Percentiles rank a stretch among this genome's conserved stretches.
Conservation (phyloP, 1,140 invertebrate genomes). For the Bombus confusus region DNA sequence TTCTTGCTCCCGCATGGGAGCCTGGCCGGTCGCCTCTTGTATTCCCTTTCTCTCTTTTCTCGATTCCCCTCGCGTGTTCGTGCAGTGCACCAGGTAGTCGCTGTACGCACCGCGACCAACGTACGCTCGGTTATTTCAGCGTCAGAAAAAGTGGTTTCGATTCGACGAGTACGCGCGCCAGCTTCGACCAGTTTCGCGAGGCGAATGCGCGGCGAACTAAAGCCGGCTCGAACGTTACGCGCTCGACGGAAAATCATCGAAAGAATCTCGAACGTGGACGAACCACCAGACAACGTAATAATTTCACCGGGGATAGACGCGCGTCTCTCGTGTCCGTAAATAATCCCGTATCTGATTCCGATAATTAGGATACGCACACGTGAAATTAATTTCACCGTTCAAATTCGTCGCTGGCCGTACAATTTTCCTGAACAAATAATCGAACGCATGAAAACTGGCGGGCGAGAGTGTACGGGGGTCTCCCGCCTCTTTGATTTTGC, state of each 20-base stretch:
- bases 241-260: not conserved
- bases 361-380: slow-evolving; percentile 32
- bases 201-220: not conserved
- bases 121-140: slow-evolving; percentile 44
- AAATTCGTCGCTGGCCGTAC: slow-evolving; percentile 1
- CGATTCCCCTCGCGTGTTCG: slow-evolving; percentile 37
- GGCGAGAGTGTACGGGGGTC: not conserved
- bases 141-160: slow-evolving; percentile 54
- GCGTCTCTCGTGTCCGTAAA: not conserved
- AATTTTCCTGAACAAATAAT: slow-evolving; percentile 24
- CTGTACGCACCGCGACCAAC: slow-evolving; percentile 27
- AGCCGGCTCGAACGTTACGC: too few relatives aligned
- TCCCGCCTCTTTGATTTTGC: not conserved
- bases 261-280: not conserved
- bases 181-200: slow-evolving; percentile 54
- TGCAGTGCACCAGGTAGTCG: slow-evolving; percentile 37
- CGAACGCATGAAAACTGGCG: not conserved
- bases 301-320: not conserved
- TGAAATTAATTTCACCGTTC: slow-evolving; percentile 25
- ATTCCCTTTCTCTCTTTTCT: slow-evolving; percentile 8
- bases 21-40: slow-evolving; percentile 12
- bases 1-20: not conserved
- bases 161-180: slow-evolving; percentile 33
- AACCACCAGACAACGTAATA: not conserved
- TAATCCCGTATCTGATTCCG: slow-evolving; percentile 10